Conservation (phyloP, 2,888 invertebrate genomes). For the Rhopalosiphum nymphaeae region DNA sequence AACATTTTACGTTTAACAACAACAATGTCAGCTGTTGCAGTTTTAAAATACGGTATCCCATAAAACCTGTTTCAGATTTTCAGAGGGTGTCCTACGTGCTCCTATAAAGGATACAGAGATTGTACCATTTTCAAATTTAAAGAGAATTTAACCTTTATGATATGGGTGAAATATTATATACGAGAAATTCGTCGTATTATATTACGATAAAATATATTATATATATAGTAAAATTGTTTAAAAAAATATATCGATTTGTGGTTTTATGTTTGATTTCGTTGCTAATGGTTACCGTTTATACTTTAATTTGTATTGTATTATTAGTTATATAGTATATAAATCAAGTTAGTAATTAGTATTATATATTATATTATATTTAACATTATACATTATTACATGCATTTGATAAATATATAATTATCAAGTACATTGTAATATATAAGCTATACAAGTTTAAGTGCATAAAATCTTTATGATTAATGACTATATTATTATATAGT, state of each 20-base stretch:
- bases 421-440: not conserved
- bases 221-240: not conserved
- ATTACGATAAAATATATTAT: not conserved
- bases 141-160: not conserved
- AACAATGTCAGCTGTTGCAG: not conserved
- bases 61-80: not conserved
- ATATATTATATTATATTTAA: not conserved
- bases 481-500: not conserved
- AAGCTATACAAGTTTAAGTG: not conserved
- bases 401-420: not conserved
- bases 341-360: not conserved
- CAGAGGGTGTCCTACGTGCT: not conserved
- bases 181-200: not conserved
- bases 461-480: not conserved
- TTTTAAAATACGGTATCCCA: not conserved
- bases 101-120: not conserved
- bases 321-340: not conserved
- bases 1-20: not conserved
- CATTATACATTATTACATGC: not conserved
- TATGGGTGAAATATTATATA: not conserved
- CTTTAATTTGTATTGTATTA: not conserved
- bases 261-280: constrained; percentile 50
- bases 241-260: constrained; percentile 42
- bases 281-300: constrained; percentile 31
- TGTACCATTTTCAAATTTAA: not conserved